Conservation (phyloP, 2,797 vertebrate species). For the Monodelphis domestica region DNA sequence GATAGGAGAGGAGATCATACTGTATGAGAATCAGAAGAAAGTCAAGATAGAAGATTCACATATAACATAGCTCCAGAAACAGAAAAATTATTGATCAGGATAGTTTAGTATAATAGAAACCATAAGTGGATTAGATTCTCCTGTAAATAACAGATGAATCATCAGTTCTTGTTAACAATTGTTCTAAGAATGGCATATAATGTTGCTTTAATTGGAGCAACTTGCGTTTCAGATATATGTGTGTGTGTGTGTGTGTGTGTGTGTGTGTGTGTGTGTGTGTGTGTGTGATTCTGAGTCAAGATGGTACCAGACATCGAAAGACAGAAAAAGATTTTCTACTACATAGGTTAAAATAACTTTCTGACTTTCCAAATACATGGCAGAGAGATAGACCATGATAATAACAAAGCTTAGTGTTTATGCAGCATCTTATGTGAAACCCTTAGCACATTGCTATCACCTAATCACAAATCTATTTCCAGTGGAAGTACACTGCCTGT, state of each 20-base stretch:
- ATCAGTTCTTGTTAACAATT: not conserved
- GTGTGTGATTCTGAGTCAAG: not conserved
- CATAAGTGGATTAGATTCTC: not conserved
- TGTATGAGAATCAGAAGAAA: not conserved
- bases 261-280: not conserved
- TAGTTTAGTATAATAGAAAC: too few relatives aligned
- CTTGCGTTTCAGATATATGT: conserved; percentile 29
- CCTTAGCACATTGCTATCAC: not conserved
- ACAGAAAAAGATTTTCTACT: conserved; percentile 16
- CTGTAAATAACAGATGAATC: not conserved
- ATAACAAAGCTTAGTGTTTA: not conserved
- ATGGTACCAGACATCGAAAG: not conserved
- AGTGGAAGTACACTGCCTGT: not conserved
- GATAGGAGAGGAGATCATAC: not conserved
- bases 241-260: not conserved
- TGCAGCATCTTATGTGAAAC: not conserved
- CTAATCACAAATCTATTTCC: not conserved
- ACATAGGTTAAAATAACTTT: not conserved
- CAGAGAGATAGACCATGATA: not conserved
- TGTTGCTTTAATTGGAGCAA: not conserved
- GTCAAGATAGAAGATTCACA: too few relatives aligned
- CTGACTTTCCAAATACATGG: not conserved
- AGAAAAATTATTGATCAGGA: too few relatives aligned
- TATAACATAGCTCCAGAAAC: too few relatives aligned
- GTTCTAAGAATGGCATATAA: conserved; percentile 6